Conservation (phyloP, 1,140 invertebrate species). For the Drosophila sp. region DNA sequence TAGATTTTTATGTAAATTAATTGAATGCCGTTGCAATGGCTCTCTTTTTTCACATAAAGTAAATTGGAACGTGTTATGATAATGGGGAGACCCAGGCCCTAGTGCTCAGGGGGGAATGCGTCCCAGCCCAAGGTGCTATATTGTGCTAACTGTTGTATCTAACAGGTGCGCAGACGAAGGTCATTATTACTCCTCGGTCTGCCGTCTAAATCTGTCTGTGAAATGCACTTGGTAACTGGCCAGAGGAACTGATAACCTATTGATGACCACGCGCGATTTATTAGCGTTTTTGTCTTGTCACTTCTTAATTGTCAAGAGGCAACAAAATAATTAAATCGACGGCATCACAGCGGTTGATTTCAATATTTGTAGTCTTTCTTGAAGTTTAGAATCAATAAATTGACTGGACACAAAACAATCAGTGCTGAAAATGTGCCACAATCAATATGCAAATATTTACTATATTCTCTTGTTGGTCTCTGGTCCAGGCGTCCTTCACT, state of each 20-base stretch:
- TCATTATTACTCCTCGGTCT: constrained; percentile 27
- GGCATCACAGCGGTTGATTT: constrained; percentile 60
- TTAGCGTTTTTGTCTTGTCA: constrained; percentile 6
- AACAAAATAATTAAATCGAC: constrained; percentile 57
- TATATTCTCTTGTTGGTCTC: constrained; percentile 26
- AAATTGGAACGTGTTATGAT: constrained; percentile 64
- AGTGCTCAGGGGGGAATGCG: constrained; percentile 47
- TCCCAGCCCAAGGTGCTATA: constrained; percentile 58
- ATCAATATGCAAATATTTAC: constrained; percentile 77
- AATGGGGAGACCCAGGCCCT: constrained; percentile 43
- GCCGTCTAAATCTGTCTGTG: constrained; percentile 8
- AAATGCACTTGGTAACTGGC: constrained; percentile 41
- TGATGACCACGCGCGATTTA: background rate
- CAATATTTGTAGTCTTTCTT: constrained; percentile 57
- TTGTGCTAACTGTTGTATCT: constrained; percentile 28
- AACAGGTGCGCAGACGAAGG: constrained; percentile 66
- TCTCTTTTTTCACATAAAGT: constrained; percentile 29
- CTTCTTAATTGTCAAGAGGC: constrained; percentile 43
- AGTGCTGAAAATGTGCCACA: constrained; percentile 63
- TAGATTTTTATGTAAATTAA: constrained; percentile 71
- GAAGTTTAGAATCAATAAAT: constrained; percentile 59
- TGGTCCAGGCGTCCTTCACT: constrained; percentile 58
- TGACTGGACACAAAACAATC: constrained; percentile 58
- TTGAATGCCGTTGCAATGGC: constrained; percentile 51
- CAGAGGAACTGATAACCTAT: constrained; percentile 42